Evolutionary conservation across 2,888 invertebrate species (phyloP).

Genomic region (Drosophila diplacantha): DNA sequence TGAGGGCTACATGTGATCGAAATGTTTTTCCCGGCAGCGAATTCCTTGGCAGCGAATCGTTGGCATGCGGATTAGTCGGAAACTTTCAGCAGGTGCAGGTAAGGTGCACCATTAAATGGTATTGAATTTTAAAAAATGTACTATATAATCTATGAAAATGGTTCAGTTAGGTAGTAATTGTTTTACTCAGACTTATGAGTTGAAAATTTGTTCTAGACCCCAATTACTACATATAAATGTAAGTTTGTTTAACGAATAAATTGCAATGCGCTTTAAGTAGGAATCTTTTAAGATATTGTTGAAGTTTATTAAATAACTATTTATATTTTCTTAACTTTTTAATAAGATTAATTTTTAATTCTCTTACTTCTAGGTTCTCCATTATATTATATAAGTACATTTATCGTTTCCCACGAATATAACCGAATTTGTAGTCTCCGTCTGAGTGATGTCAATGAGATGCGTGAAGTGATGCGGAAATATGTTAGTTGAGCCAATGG

Average conservation of each 20-base stretch:
- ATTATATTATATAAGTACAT: no score
- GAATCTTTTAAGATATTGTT: no score
- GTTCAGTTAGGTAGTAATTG: neutral
- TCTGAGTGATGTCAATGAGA: slow-evolving; percentile 15
- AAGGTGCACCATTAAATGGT: neutral
- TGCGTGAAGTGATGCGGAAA: neutral
- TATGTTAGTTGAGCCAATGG: neutral
- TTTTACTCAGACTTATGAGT: no score
- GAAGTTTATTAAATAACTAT: no score
- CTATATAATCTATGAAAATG: neutral
- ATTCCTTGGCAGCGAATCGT: slow-evolving; percentile 12
- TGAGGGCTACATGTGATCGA: slow-evolving; percentile 32
- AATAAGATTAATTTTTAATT: no score
- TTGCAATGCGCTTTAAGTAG: no score
- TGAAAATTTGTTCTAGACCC: no score
- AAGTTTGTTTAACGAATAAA: no score
- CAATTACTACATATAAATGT: no score
- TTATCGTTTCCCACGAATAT: no score
- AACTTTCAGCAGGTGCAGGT: slow-evolving; percentile 4
- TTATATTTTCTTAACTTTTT: no score
- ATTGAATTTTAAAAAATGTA: neutral
- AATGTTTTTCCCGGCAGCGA: slow-evolving; percentile 18
- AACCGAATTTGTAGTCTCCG: neutral
- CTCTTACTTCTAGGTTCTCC: no score
- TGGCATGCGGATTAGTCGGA: slow-evolving; percentile 28